A percentile compares a stretch with the other conserved stretches of the same genome.
Conservation (phyloP, 2,888 invertebrate genomes). For the Mythimna albipuncta region DNA sequence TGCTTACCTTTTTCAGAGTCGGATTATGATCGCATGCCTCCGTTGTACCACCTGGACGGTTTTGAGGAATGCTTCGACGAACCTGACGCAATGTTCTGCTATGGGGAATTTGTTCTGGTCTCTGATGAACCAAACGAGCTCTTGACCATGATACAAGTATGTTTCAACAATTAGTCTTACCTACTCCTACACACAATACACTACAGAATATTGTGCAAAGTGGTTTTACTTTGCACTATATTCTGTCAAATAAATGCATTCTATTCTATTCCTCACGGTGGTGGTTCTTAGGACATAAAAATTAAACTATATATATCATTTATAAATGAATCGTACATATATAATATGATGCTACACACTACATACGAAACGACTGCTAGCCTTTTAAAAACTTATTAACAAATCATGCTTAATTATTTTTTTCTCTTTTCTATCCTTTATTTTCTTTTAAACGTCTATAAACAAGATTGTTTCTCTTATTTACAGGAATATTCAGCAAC, state of each 20-base stretch:
- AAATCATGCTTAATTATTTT: too few species aligned
- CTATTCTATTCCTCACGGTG: too few species aligned
- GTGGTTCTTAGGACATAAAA: background rate
- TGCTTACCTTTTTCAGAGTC: background rate
- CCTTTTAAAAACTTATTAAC: too few species aligned
- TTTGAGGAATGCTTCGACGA: background rate
- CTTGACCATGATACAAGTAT: slow-evolving; percentile 62
- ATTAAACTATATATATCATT: background rate
- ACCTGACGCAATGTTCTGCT: slow-evolving; percentile 64
- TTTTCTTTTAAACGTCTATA: too few species aligned
- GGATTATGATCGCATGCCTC: background rate
- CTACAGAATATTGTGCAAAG: too few species aligned
- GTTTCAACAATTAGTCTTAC: slow-evolving; percentile 1
- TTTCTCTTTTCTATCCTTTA: too few species aligned
- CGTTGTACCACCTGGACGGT: background rate
- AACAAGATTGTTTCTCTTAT: background rate
- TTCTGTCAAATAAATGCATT: too few species aligned
- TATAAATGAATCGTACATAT: background rate
- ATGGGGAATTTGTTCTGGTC: slow-evolving; percentile 55
- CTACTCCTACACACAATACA: too few species aligned
- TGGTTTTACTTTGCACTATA: too few species aligned
- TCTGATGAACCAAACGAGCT: slow-evolving; percentile 63
- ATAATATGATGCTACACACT: background rate
- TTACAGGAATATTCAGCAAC: slow-evolving; percentile 80
- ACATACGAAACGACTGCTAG: too few species aligned